Base-by-base conservation (phyloP, 2,113 vertebrate genomes). In the Vimba vimba region DNA sequence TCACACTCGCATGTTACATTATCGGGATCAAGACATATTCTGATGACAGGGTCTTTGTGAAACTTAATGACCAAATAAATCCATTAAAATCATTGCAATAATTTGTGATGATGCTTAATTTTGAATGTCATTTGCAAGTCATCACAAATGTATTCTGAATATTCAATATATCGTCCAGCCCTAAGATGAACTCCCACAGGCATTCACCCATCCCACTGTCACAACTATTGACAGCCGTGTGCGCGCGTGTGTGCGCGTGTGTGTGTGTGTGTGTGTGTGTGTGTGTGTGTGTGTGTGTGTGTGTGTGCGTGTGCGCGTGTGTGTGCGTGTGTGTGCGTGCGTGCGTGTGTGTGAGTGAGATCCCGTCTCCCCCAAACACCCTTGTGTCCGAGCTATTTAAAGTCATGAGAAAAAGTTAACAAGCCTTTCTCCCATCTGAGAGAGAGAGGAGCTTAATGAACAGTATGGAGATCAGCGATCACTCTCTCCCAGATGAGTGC, bases 381-480 rank as follows among this genome's bases (percentile, higher is more conserved):
- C 94, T 93, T 94, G 94, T 94, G 92, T 91, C 93, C 93, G 15
- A 94, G 94, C 94, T 94, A 92, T 95, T 95, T 94, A 93, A 94
- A 60, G 66, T 93, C 92, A 94, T 95, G 94, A 95, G 96, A 91
- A 89, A 88, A 77, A 86, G 83, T 88, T 89, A 87, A 91, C 94
- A 95, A 95, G 95, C 39, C 15, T 50, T 57, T 85, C 52, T 77
- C 15, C 45, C 52, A 62, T 5, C 25, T 75, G 55, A 45, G 13
- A 75, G 83, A 75, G 83, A 68, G 66, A 39, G 92, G 91, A 94
- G 95, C 93, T 94, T 96, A 95, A 96, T 95, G 94, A 97, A 96
- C 95, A 93, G 95, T 95, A 95, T 95, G 94, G 93, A 95, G 95
- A 96, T 95, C 95, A 94, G 95, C 94, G 93, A 94, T 94, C 94